Evolutionary conservation across 2,113 vertebrate species (phyloP).

Genomic region (Spermophilus dauricus): DNA sequence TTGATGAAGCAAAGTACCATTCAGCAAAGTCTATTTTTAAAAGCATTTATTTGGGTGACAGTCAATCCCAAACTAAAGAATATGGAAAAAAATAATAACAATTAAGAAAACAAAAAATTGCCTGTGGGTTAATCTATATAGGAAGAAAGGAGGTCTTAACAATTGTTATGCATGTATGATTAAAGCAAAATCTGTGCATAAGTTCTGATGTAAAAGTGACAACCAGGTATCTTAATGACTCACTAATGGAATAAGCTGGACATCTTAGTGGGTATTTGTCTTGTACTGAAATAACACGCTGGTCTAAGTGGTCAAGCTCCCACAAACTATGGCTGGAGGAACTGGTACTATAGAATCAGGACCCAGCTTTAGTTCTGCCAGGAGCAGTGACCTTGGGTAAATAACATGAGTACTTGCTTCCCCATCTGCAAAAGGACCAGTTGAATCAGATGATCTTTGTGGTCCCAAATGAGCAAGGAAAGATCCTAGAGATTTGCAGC

Average conservation of each 20-base stretch:
- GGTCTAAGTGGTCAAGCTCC: not conserved
- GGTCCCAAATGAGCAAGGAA: not conserved
- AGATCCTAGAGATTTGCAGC: not conserved
- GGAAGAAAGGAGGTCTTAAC: slow-evolving; percentile 14
- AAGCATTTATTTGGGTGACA: slow-evolving; percentile 67
- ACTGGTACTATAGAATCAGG: not conserved
- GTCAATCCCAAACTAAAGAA: slow-evolving; percentile 63
- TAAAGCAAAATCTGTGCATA: not conserved
- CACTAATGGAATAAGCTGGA: not conserved
- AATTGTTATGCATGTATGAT: not conserved
- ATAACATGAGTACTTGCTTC: not conserved
- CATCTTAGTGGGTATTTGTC: not conserved
- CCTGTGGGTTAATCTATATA: not conserved
- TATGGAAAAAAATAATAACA: slow-evolving; percentile 59
- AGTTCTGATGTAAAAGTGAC: slow-evolving; percentile 14
- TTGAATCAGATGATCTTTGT: not conserved
- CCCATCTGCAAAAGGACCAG: not conserved
- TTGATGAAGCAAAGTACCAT: slow-evolving; percentile 60
- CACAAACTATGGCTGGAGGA: not conserved
- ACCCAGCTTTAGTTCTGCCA: not conserved
- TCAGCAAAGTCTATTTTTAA: slow-evolving; percentile 63
- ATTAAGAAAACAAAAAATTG: slow-evolving; percentile 43
- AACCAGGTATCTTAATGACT: slow-evolving; percentile 2
- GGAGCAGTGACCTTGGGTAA: not conserved
- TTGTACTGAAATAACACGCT: not conserved